Percentiles rank a stretch among this genome's conserved stretches.
phyloP scores from a whole-genome alignment of 1,140 invertebrate genomes.

The Drosophila serrata region DNA sequence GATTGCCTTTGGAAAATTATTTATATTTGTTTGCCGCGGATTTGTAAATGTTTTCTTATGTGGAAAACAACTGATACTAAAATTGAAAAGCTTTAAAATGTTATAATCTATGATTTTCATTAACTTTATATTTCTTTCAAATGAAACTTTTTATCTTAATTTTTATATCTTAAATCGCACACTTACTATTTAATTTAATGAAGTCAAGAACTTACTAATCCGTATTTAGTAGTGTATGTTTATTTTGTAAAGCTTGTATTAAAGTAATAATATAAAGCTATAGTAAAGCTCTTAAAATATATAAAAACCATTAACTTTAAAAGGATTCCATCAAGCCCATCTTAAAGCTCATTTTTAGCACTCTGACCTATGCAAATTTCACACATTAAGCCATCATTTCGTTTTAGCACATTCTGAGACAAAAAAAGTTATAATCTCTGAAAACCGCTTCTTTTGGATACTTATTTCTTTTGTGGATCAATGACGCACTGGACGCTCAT shows the following conservation, averaged over 20 bases:
- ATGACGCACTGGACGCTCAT: conserved; percentile 33
- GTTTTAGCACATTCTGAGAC: conserved; percentile 6
- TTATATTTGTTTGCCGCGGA: neutral
- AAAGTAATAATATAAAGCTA: neutral
- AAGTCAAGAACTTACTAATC: neutral
- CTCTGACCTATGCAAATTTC: conserved; percentile 43
- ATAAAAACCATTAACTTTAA: neutral
- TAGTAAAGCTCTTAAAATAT: neutral
- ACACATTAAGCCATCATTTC: conserved; percentile 40
- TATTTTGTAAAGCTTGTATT: neutral
- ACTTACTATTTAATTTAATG: neutral
- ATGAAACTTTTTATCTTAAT: no score
- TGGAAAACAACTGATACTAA: no score
- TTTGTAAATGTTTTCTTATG: neutral
- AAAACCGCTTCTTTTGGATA: conserved; percentile 21
- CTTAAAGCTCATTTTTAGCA: conserved; percentile 8
- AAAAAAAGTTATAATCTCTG: conserved; percentile 12
- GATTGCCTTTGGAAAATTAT: neutral
- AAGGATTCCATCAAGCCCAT: neutral
- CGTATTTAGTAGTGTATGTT: neutral
- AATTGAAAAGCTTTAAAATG: no score
- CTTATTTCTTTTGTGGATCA: conserved; percentile 32
- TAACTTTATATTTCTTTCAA: no score
- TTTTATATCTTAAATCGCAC: no score
- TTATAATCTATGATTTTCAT: no score